These are phyloP conservation scores for Eupithecia vulgata DNA, from an alignment of 2,888 invertebrate species.

Conservation along the genomic window DNA sequence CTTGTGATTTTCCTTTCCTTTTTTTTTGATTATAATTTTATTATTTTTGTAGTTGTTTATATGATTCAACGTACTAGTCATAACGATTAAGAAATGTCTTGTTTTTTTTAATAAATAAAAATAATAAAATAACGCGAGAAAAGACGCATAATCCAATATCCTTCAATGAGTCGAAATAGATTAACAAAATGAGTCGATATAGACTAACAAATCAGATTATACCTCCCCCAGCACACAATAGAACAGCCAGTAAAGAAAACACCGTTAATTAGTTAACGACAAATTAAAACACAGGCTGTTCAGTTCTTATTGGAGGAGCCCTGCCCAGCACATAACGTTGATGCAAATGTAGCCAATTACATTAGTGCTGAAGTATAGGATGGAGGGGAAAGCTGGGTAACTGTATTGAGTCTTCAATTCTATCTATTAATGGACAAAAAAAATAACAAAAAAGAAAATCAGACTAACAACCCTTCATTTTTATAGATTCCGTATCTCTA, in stretches of 20 bases:
- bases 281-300: slow-evolving; percentile 41
- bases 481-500: too few relatives aligned
- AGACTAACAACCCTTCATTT: too few relatives aligned
- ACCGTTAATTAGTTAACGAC: slow-evolving; percentile 15
- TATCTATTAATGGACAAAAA: too few relatives aligned
- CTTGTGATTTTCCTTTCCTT: too few relatives aligned
- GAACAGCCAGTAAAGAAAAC: not conserved
- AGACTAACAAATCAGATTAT: not conserved
- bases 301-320: slow-evolving; percentile 59
- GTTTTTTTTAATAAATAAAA: too few relatives aligned
- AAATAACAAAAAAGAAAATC: too few relatives aligned
- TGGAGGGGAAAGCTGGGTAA: slow-evolving; percentile 4
- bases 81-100: too few relatives aligned
- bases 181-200: not conserved
- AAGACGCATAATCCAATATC: not conserved
- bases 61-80: too few relatives aligned
- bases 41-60: too few relatives aligned
- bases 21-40: too few relatives aligned
- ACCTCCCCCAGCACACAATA: not conserved
- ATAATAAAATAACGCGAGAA: not conserved
- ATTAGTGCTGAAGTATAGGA: slow-evolving; percentile 47
- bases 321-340: slow-evolving; percentile 63
- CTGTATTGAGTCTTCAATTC: not conserved
- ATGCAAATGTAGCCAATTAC: slow-evolving; percentile 67
- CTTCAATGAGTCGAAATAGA: not conserved